These are phyloP conservation scores for Oscarella lobularis DNA, from an alignment of 37 sponge, comb jelly and placozoan species.

Conservation along the genomic window DNA sequence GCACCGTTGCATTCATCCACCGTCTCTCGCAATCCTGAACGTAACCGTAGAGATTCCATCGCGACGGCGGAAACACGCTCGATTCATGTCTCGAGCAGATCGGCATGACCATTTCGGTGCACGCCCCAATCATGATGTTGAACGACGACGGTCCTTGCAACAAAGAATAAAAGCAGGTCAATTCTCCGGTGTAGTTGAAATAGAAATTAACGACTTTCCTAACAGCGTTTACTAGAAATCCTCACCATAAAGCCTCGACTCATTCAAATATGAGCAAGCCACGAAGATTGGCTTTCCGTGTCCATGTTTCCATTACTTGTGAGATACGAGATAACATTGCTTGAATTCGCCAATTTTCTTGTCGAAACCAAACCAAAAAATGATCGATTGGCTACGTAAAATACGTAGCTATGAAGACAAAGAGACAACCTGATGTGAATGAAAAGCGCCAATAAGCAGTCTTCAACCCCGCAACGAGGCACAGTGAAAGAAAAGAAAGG, in stretches of 20 bases:
- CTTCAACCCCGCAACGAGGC: too few species aligned
- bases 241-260: not conserved
- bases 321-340: conserved; percentile 58
- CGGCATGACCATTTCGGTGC: conserved; percentile 91
- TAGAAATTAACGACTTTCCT: conserved; percentile 42
- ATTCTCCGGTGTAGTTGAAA: conserved; percentile 61
- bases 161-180: conserved; percentile 23
- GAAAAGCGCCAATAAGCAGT: too few species aligned
- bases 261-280: conserved; percentile 1
- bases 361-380: not conserved
- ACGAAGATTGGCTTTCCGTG: conserved; percentile 74
- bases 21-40: not conserved
- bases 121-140: conserved; percentile 22
- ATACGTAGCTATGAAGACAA: conserved; percentile 4
- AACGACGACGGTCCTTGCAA: not conserved
- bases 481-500: too few species aligned
- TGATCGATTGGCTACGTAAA: conserved; percentile 1
- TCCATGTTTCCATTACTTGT: conserved; percentile 20
- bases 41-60: not conserved
- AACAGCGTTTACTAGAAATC: conserved; percentile 44
- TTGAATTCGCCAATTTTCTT: conserved; percentile 20
- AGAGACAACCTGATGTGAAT: too few species aligned
- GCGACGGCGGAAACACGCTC: not conserved
- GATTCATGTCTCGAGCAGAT: conserved; percentile 36
- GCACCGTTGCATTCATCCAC: not conserved